phyloP scores from a whole-genome alignment of 2,888 invertebrate genomes.

The Melanargia galathea region DNA sequence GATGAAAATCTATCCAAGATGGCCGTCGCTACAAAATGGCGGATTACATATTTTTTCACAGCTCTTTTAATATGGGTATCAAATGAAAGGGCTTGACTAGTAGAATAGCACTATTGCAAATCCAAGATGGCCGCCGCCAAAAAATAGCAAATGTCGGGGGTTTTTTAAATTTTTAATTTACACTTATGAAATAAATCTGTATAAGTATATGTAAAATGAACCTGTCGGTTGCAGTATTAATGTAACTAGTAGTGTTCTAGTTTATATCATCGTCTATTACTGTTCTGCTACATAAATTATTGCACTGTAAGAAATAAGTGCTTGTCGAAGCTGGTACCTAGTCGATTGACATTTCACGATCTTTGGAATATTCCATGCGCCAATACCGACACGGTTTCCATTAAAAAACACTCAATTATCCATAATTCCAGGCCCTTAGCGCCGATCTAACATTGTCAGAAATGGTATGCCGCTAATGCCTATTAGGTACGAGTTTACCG shows the following conservation, averaged over 20 bases:
- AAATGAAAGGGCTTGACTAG: no score
- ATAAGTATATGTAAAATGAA: no score
- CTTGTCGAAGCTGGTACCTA: slow-evolving; percentile 38
- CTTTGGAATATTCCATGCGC: slow-evolving; percentile 40
- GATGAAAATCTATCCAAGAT: no score
- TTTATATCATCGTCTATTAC: background rate
- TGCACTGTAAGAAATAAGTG: slow-evolving; percentile 45
- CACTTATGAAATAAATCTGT: no score
- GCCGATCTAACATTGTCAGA: slow-evolving; percentile 27
- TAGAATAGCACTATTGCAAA: no score
- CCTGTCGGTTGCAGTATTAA: no score
- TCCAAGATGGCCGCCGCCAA: no score
- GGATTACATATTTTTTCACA: no score
- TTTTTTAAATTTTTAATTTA: no score
- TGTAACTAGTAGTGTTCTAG: background rate
- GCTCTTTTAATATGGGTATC: no score
- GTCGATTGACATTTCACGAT: slow-evolving; percentile 63
- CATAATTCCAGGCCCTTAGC: slow-evolving; percentile 25
- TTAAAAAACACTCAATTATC: slow-evolving; percentile 32
- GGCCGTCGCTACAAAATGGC: no score
- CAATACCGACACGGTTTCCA: slow-evolving; percentile 24
- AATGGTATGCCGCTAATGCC: slow-evolving; percentile 23
- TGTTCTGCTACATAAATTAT: slow-evolving; percentile 5
- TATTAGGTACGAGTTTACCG: slow-evolving; percentile 23
- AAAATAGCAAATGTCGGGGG: no score